phyloP scores from a whole-genome alignment of 2,113 vertebrate genomes.

The Dermatemys mawii region DNA sequence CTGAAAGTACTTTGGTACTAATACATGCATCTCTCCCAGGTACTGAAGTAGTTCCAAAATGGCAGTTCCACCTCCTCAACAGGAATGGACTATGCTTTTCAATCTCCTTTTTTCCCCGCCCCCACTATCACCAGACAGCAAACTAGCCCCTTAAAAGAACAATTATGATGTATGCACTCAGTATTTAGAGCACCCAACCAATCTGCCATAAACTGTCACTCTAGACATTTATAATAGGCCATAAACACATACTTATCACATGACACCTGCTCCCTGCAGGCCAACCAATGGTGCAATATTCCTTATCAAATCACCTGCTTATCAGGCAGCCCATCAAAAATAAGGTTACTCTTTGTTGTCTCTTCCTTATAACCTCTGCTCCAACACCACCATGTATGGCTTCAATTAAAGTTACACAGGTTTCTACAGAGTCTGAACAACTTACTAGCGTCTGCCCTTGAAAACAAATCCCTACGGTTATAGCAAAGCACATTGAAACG shows the following conservation, averaged over 20 bases:
- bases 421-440: neutral
- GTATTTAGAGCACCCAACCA: constrained; percentile 72
- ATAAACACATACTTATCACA: constrained; percentile 86
- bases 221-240: constrained; percentile 85
- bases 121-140: neutral
- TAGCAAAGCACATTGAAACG: neutral
- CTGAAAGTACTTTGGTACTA: neutral
- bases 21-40: neutral
- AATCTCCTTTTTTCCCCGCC: neutral
- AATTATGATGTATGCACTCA: constrained; percentile 31
- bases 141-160: neutral
- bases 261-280: constrained; percentile 85
- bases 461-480: neutral
- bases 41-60: neutral
- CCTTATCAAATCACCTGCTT: constrained; percentile 82
- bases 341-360: constrained; percentile 56
- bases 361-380: constrained; percentile 63
- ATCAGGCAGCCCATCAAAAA: constrained; percentile 75
- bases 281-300: constrained; percentile 86
- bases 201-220: constrained; percentile 81
- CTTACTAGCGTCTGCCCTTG: constrained; percentile 57
- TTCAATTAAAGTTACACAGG: constrained; percentile 47
- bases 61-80: neutral
- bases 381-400: neutral
- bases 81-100: neutral